These are phyloP conservation scores for Peromyscus maniculatus DNA, from an alignment of 2,113 vertebrate species.

Conservation along the genomic window DNA sequence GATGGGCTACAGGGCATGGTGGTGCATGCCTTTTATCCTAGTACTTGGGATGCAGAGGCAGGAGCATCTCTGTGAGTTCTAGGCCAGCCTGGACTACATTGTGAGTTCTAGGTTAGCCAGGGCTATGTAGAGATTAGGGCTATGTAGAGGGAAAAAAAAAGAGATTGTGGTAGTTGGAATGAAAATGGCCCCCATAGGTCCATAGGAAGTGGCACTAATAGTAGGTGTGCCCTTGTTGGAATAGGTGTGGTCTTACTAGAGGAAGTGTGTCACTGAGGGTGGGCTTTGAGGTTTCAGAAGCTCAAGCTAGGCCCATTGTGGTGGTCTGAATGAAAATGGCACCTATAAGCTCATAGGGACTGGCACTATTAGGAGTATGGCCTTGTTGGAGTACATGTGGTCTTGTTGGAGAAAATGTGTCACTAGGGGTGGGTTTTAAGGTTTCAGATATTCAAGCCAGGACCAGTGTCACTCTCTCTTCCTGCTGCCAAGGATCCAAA, in stretches of 20 bases:
- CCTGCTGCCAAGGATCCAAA: background rate
- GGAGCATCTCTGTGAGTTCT: background rate
- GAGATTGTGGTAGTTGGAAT: background rate
- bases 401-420: background rate
- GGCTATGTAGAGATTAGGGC: background rate
- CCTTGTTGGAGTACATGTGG: background rate
- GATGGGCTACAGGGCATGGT: background rate
- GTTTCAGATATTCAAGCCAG: background rate
- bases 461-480: background rate
- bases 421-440: background rate
- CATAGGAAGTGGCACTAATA: background rate
- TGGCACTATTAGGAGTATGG: background rate
- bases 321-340: background rate
- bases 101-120: background rate
- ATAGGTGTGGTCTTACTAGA: too few species aligned
- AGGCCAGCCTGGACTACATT: background rate
- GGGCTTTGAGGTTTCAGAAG: background rate
- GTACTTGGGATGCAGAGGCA: background rate
- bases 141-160: background rate
- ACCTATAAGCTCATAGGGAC: background rate
- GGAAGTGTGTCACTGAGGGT: background rate
- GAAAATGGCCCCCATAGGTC: background rate
- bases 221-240: background rate
- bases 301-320: background rate
- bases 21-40: background rate